phyloP scores from a whole-genome alignment of 2,888 invertebrate species.

The Hemaris fuciformis region DNA sequence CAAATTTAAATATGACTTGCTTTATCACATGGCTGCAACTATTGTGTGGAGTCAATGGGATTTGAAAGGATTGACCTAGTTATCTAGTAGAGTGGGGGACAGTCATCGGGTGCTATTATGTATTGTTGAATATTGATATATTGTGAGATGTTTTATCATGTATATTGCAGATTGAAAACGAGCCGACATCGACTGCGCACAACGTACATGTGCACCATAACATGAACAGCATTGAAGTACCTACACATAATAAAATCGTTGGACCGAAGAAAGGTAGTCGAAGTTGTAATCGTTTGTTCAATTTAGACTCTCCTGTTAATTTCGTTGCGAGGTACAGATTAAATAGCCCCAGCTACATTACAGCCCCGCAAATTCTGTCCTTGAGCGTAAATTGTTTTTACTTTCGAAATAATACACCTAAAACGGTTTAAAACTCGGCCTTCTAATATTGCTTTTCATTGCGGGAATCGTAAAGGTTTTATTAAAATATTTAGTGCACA shows the following conservation, averaged over 20 bases:
- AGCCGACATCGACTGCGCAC: constrained; percentile 26
- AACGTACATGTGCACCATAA: constrained; percentile 26
- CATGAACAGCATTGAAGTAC: constrained; percentile 15
- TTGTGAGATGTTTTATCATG: constrained; percentile 34
- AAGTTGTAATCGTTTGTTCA: neutral
- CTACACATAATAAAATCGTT: constrained; percentile 17
- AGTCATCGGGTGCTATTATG: constrained; percentile 52
- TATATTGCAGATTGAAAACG: constrained; percentile 45
- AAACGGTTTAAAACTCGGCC: neutral
- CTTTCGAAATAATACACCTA: neutral
- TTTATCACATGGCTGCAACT: constrained; percentile 55
- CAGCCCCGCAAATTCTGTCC: constrained; percentile 21
- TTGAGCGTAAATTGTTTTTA: neutral
- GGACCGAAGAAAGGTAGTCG: constrained; percentile 25
- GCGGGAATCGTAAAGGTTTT: neutral
- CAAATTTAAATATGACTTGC: constrained; percentile 70
- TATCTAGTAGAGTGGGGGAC: constrained; percentile 53
- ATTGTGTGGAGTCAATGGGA: constrained; percentile 53
- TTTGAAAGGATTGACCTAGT: constrained; percentile 67
- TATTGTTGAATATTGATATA: constrained; percentile 46
- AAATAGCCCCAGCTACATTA: constrained; percentile 23
- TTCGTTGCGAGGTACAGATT: constrained; percentile 7
- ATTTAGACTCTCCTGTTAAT: neutral
- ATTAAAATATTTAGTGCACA: neutral
- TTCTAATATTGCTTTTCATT: neutral